Conservation (phyloP, 2,797 vertebrate genomes). For the Sciurus vulgaris region DNA sequence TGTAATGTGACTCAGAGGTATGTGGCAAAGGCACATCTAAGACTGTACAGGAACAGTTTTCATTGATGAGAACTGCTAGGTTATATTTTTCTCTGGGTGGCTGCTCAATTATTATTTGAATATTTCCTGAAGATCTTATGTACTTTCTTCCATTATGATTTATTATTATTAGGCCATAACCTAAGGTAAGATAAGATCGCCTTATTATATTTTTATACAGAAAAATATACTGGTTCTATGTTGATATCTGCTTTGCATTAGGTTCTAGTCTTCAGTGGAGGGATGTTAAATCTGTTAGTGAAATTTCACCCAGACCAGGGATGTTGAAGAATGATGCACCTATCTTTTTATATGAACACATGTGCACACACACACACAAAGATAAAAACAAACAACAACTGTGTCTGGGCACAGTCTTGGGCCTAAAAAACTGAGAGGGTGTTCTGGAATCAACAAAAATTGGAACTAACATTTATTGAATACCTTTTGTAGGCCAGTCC, state of each 20-base stretch:
- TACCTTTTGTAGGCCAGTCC: not conserved
- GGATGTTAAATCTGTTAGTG: slow-evolving; percentile 54
- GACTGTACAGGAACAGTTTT: slow-evolving; percentile 68
- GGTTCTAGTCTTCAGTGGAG: slow-evolving; percentile 5
- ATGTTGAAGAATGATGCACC: slow-evolving; percentile 6
- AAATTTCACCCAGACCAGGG: slow-evolving; percentile 54
- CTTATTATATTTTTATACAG: slow-evolving; percentile 38
- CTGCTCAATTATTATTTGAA: slow-evolving; percentile 73
- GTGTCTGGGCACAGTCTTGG: not conserved
- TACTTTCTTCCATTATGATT: slow-evolving; percentile 66
- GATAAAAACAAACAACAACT: too few species aligned
- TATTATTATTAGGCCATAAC: slow-evolving; percentile 71
- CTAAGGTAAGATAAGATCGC: slow-evolving; percentile 53
- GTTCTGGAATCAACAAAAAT: slow-evolving; percentile 52
- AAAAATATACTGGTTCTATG: slow-evolving; percentile 57
- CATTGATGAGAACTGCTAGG: slow-evolving; percentile 70
- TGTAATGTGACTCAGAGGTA: slow-evolving; percentile 74
- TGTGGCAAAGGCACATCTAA: slow-evolving; percentile 64
- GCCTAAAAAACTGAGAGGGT: slow-evolving; percentile 17
- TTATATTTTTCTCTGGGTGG: slow-evolving; percentile 71
- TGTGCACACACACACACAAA: not conserved
- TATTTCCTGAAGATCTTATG: slow-evolving; percentile 55
- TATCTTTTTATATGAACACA: slow-evolving; percentile 31
- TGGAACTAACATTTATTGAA: slow-evolving; percentile 24
- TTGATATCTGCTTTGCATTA: slow-evolving; percentile 30